A percentile compares a stretch with the other conserved stretches of the same genome.
Evolutionary conservation across 2,797 vertebrate genomes (phyloP).

Genomic region (Tiaroga cobitis): DNA sequence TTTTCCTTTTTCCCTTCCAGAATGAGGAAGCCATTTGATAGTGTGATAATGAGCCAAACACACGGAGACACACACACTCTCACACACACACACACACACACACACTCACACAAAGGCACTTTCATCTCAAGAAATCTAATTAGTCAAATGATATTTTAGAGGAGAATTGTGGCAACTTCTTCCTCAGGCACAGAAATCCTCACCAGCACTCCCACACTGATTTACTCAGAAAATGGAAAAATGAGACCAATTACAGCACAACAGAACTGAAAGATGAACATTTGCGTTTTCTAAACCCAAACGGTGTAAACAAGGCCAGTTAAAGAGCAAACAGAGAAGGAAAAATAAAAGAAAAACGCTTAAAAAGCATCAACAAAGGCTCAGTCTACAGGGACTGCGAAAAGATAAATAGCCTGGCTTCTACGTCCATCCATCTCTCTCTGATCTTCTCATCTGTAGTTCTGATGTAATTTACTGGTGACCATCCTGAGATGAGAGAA

Average conservation of each 20-base stretch:
- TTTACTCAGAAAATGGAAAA: constrained; percentile 5
- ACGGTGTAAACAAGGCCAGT: neutral
- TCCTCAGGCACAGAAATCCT: constrained; percentile 66
- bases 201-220: constrained; percentile 49
- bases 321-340: neutral
- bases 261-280: constrained; percentile 11
- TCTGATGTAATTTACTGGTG: constrained; percentile 19
- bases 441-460: constrained; percentile 39
- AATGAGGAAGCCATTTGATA: constrained; percentile 26
- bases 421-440: constrained; percentile 4
- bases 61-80: constrained; percentile 20
- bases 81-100: constrained; percentile 31
- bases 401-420: constrained; percentile 22
- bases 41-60: constrained; percentile 40
- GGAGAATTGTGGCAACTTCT: constrained; percentile 62
- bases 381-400: neutral
- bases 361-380: neutral
- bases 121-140: constrained; percentile 72
- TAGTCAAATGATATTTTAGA: constrained; percentile 69
- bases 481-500: constrained; percentile 3
- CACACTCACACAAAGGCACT: constrained; percentile 14
- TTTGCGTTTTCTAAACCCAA: neutral
- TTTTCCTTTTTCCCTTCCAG: constrained; percentile 10
- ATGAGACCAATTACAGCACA: neutral
- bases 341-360: neutral